phyloP scores from a whole-genome alignment of 2,113 vertebrate species.

The Salvator merianae region DNA sequence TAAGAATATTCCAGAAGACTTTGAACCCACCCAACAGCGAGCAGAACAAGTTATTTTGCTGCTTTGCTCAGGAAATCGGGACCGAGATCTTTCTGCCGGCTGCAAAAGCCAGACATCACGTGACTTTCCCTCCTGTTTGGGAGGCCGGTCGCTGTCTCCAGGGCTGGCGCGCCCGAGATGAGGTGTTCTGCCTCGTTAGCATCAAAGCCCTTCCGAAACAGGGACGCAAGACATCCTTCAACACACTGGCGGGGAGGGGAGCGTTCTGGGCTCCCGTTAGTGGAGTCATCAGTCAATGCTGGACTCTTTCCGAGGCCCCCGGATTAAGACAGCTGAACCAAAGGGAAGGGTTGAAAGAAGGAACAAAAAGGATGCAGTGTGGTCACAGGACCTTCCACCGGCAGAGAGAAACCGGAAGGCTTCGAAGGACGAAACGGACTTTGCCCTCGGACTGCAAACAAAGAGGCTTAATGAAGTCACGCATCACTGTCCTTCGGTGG shows the following conservation, averaged over 20 bases:
- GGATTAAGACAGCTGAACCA: background rate
- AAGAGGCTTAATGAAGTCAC: too few relatives aligned
- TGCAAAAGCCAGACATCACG: background rate
- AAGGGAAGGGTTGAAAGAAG: background rate
- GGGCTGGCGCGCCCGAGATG: background rate
- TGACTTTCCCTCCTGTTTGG: background rate
- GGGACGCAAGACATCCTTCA: background rate
- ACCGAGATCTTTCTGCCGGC: background rate
- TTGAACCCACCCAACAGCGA: too few relatives aligned
- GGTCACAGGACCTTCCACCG: background rate
- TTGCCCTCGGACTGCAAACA: too few relatives aligned
- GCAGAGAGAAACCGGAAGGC: background rate
- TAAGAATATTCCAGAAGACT: too few relatives aligned
- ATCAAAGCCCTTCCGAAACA: background rate
- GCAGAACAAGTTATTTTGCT: too few relatives aligned
- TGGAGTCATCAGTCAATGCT: background rate
- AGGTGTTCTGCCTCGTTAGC: background rate
- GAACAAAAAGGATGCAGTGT: background rate
- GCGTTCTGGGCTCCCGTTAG: background rate
- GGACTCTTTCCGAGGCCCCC: too few relatives aligned
- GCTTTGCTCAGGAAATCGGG: too few relatives aligned
- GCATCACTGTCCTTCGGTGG: too few relatives aligned
- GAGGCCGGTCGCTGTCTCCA: background rate
- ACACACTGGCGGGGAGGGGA: background rate
- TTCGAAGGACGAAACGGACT: too few relatives aligned